A percentile compares a stretch with the other conserved stretches of the same genome.
These are phyloP conservation scores for Melanotaenia maccullochi DNA, from an alignment of 2,797 vertebrate genomes.

Conservation along the genomic window DNA sequence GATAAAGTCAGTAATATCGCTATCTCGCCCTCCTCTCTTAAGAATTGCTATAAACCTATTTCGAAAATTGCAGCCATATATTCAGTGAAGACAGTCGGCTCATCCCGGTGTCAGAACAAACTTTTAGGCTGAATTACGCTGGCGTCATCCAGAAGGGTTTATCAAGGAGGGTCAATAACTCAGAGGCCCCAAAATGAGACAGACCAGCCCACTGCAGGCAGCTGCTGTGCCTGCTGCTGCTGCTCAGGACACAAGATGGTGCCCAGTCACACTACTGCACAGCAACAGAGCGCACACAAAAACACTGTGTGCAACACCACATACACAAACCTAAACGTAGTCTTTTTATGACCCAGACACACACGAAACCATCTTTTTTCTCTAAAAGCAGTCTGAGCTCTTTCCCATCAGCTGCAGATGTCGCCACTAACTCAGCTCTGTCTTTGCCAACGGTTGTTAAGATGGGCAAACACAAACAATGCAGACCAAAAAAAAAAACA, in stretches of 20 bases:
- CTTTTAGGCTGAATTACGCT: slow-evolving; percentile 86
- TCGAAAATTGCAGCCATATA: slow-evolving; percentile 87
- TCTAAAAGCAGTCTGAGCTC: slow-evolving; percentile 9
- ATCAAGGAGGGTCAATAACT: slow-evolving; percentile 85
- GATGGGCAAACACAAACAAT: slow-evolving; percentile 15
- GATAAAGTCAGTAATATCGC: slow-evolving; percentile 88
- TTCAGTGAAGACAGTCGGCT: slow-evolving; percentile 83
- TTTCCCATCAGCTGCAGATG: slow-evolving; percentile 12
- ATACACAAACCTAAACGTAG: not conserved
- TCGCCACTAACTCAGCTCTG: slow-evolving; percentile 10
- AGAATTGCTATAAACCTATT: slow-evolving; percentile 88
- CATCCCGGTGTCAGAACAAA: slow-evolving; percentile 84
- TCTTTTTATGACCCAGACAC: not conserved
- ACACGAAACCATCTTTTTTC: not conserved
- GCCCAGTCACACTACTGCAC: slow-evolving; percentile 50
- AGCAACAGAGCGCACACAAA: slow-evolving; percentile 11
- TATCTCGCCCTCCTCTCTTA: slow-evolving; percentile 84
- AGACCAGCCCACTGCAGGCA: slow-evolving; percentile 50
- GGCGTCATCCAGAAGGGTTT: slow-evolving; percentile 82
- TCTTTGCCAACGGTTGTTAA: not conserved
- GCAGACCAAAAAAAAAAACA: slow-evolving; percentile 11
- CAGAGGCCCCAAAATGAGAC: slow-evolving; percentile 72
- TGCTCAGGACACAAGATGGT: slow-evolving; percentile 75
- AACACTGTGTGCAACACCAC: slow-evolving; percentile 11
- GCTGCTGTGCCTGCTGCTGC: slow-evolving; percentile 65